A percentile compares a stretch with the other conserved stretches of the same genome.
Conservation (phyloP, 2,888 invertebrate species). For the Clistopyga incitator region DNA sequence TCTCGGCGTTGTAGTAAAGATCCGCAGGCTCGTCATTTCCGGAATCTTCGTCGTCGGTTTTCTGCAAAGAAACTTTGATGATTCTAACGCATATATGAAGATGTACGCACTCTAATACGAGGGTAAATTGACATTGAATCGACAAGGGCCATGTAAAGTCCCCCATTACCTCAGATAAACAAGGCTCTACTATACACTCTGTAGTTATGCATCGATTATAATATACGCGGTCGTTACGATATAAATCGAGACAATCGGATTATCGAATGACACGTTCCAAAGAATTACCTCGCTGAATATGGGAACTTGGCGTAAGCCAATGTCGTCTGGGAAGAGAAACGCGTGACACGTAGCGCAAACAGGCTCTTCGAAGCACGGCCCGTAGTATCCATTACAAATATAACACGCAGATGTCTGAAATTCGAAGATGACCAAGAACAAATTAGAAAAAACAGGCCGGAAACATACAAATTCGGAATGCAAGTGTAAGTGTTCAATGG, state of each 20-base stretch:
- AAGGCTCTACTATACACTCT: too few relatives aligned
- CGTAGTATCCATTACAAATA: conserved; percentile 96
- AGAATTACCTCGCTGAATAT: conserved; percentile 83
- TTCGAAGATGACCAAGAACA: conserved; percentile 26
- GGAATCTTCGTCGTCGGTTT: conserved; percentile 95
- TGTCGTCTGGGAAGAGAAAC: conserved; percentile 94
- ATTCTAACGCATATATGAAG: not conserved
- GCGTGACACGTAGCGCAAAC: conserved; percentile 96
- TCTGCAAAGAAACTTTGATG: conserved; percentile 82
- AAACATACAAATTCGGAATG: not conserved
- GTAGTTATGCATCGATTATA: not conserved
- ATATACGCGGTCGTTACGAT: too few relatives aligned
- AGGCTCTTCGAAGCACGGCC: conserved; percentile 95
- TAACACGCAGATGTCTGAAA: conserved; percentile 90
- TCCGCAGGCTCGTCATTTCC: conserved; percentile 97
- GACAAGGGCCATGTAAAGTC: too few relatives aligned
- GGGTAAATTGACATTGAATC: not conserved
- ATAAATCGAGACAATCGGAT: too few relatives aligned
- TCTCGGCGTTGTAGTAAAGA: conserved; percentile 86
- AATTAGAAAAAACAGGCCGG: not conserved
- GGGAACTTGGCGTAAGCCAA: conserved; percentile 85
- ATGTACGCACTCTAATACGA: not conserved
- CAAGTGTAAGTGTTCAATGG: not conserved
- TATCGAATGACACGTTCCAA: not conserved
- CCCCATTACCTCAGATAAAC: too few relatives aligned